Evolutionary conservation across 2,797 vertebrate species (phyloP).

Genomic region (Peromyscus nudipes): DNA sequence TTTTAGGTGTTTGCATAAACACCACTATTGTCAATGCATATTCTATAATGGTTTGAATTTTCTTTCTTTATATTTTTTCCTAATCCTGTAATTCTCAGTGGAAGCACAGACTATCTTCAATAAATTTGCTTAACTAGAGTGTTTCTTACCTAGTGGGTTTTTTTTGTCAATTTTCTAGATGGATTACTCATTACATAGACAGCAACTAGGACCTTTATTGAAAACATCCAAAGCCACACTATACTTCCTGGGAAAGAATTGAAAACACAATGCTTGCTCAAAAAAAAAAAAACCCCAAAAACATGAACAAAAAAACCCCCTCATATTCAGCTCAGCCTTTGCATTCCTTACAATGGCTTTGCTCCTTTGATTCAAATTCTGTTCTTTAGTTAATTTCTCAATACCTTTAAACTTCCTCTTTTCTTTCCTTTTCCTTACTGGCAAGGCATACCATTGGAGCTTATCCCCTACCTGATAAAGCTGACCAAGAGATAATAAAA

Average conservation of each 20-base stretch:
- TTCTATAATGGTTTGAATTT: accelerated
- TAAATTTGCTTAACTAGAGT: not conserved
- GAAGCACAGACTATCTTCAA: not conserved
- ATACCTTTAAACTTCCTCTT: not conserved
- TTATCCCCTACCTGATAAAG: not conserved
- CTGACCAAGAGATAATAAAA: not conserved
- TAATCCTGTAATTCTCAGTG: not conserved
- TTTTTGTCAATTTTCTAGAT: not conserved
- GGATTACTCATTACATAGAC: not conserved
- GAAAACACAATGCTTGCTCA: not conserved
- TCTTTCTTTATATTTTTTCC: not conserved
- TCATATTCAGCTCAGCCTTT: not conserved
- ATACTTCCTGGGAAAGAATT: not conserved
- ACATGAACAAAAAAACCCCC: not conserved
- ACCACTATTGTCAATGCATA: not conserved
- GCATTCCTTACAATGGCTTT: not conserved
- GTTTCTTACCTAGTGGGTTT: not conserved
- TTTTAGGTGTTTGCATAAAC: not conserved
- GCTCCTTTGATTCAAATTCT: not conserved
- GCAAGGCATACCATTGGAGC: not conserved
- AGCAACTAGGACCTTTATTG: not conserved
- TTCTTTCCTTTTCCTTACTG: not conserved
- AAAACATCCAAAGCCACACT: not conserved
- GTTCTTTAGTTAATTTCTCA: not conserved
- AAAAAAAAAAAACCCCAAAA: not conserved